phyloP scores from a whole-genome alignment of 2,888 invertebrate genomes.

The Sericinus montela region DNA sequence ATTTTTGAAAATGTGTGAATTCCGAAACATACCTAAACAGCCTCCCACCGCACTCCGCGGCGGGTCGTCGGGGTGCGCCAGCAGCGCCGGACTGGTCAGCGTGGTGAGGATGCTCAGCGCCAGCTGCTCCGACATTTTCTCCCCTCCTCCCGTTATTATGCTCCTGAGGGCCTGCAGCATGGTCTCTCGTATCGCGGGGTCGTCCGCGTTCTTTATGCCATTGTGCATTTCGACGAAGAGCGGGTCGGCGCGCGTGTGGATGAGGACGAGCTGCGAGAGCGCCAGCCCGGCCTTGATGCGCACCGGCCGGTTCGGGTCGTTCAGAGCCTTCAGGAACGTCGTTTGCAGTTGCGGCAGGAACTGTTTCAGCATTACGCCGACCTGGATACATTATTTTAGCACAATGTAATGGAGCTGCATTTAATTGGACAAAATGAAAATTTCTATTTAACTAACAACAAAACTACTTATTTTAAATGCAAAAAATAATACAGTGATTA shows the following conservation, averaged over 20 bases:
- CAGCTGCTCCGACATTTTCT: conserved; percentile 91
- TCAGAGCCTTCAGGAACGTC: conserved; percentile 96
- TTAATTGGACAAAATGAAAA: too few species aligned
- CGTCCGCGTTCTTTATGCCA: conserved; percentile 90
- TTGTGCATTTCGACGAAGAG: conserved; percentile 96
- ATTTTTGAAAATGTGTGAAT: too few species aligned
- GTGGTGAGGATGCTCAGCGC: conserved; percentile 86
- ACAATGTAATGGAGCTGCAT: too few species aligned
- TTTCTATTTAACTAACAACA: too few species aligned
- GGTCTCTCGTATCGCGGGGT: conserved; percentile 91
- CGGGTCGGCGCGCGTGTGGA: conserved; percentile 96
- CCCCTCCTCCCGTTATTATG: conserved; percentile 90
- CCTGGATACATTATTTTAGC: too few species aligned
- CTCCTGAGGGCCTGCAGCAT: conserved; percentile 94
- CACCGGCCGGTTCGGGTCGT: conserved; percentile 92
- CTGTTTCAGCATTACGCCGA: conserved; percentile 96
- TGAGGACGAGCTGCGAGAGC: conserved; percentile 91
- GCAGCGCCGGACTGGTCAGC: conserved; percentile 79
- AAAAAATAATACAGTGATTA: too few species aligned
- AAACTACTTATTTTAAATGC: too few species aligned
- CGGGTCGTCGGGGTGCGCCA: conserved; percentile 88
- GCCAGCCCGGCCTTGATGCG: conserved; percentile 94
- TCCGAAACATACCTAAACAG: conserved; percentile 80
- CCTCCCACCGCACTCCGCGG: conserved; percentile 91
- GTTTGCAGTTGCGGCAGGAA: conserved; percentile 99